Evolutionary conservation across 2,888 invertebrate genomes (phyloP), one percentile per base, ranked within the genome.

Genomic region (Brachyopa scutellaris): DNA sequence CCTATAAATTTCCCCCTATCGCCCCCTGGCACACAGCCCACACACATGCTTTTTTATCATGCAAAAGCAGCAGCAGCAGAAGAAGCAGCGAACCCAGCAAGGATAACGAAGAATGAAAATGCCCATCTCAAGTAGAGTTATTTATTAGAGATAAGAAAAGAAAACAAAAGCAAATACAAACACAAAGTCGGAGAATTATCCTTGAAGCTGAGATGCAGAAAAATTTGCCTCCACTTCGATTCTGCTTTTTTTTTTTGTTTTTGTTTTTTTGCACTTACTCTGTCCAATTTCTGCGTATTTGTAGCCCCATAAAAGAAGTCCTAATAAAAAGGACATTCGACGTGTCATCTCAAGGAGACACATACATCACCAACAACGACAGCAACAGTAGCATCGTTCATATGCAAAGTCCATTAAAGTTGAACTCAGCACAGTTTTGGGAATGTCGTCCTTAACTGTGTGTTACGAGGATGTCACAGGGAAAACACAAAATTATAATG

Each of bases 1-100:
- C 87, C 90, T 88, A 90, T 90, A 90, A 90, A 90, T 90, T 88
- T 88, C 87, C 88, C 88, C 87, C 87, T 87, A 88, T 72, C 72
- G 47, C 61, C 59, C 38, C 29, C 55, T 51, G 23, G 26, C 42
- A 42, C 51, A 84, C 66, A 64, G 26, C 55, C 23, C 40, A 55
- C 33, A 73, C 57, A 76, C 51, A 67, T 49, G 62, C 55, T 66
- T 79, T 77, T 78, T 69, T 83, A 64, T 69, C 72, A 78, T 69
- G 73, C 73, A 84, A 73, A 84, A 67, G 29, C 57, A 55, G 13
- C 15, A 70, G 47, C 13, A 8, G 21, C 40, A 33, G 7, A 8
- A 31, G 53, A 9, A 5, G 9, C n/a, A 38, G 51, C 23, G 31
- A 51, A 59, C 49, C 51, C 38, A 57, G 36, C 49, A 67, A 69